Base-by-base conservation (phyloP, 2,888 invertebrate genomes). In the Mimumesa dahlbomi region DNA sequence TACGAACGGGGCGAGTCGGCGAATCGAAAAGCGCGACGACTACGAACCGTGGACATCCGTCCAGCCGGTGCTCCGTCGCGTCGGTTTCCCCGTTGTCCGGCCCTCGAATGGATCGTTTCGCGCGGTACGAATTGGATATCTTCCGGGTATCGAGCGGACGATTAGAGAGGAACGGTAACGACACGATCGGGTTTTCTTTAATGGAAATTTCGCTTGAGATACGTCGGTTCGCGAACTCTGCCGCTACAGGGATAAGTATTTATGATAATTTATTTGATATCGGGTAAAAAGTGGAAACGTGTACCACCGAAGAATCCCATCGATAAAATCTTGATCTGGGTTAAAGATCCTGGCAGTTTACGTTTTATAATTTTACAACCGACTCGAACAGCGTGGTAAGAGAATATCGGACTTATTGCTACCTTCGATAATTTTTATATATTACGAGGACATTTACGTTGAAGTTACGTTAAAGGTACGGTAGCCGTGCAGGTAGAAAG, bases 361-460 rank as follows among this genome's bases (percentile, higher is more conserved):
- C 48, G 46, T 22, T n/a, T 66, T 49, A 40, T 53, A 61, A 71
- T 61, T 72, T 72, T 64, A 75, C 59, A 36, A 50, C 14, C 40
- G 38, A 25, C 42, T 14, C 43, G 29, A 49, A 13, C 34, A 31
- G 13, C 31, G 18, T 18, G 21, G 25, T 34, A 31, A 48, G 29
- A 34, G 61, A 63, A 52, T 40, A 36, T n/a, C 52, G 31, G 49
- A 61, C 49, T 72, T 62, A 61, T 52, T 42, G 43, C 59, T 40
- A 29, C 16, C 18, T 38, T 58, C 52, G 43, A 59, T 63, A 65
- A 72, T 66, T 66, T 69, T 52, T 59, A 29, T 16, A 40, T 13
- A 61, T 72, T 59, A 65, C 46, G 57, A 34, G 53, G 34, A 52
- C 45, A 42, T 75, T 66, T 62, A 54, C 45, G 54, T 63, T 42